Base-by-base conservation (phyloP, 2,113 vertebrate genomes). In the Phodopus roborovskii region DNA sequence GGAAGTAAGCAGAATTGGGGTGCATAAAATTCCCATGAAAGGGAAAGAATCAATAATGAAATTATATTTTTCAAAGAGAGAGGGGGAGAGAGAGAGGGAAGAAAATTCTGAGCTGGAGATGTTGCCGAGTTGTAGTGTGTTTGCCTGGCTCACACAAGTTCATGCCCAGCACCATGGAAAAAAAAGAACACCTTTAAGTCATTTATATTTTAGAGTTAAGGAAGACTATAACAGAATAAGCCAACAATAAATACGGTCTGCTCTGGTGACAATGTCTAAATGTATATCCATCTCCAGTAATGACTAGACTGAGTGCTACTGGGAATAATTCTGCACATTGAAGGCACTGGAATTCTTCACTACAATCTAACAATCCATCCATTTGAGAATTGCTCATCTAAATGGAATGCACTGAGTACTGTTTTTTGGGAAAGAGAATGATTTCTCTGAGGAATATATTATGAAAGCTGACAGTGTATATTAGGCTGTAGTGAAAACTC, bases 151-250 rank as follows among this genome's bases (percentile, higher is more conserved):
- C 33, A 16, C 13, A 17, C 22, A 5, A 64, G 39, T 11, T 66
- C 28, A 30, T 48, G 53, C 24, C n/a, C 58, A 64, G 58, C 24
- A 42, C 39, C 58, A 83, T 17, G 56, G 12, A 39, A n/a, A 22
- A n/a, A 22, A 26, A 28, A 16, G 6, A 36, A 58, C 15, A 19
- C 12, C 24, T 11, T 66, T 53, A 87, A 92, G 16, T n/a, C 62
- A 83, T 39, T 88, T 64, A 28, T 70, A 74, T 90, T 89, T 90
- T 45, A 70, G n/a, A 17, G 17, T 33, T 79, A 88, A 95, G 56
- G 12, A 42, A 86, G 79, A 89, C 26, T 82, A 8, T 16, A 26
- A 20, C 4, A 58, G 39, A 88, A 39, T 58, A 88, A 94, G 45
- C 30, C 28, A 60, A 53, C 30, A 39, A 87, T 53, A 7, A 77